phyloP scores from a whole-genome alignment of 2,113 vertebrate genomes.

The Pangasianodon gigas region DNA sequence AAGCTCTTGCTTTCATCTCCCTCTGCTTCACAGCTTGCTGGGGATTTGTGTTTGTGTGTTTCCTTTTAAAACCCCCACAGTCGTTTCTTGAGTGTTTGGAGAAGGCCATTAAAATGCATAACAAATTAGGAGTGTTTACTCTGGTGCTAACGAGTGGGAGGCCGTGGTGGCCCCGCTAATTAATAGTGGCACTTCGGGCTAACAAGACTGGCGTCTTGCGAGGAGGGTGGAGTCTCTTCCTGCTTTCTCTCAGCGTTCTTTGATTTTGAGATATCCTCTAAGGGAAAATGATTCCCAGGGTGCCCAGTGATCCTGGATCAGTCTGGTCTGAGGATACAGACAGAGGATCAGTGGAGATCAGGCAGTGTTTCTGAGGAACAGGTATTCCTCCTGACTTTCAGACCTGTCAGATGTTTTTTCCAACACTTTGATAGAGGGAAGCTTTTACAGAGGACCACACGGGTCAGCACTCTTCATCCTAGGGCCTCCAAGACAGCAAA shows the following conservation, averaged over 20 bases:
- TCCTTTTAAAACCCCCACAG: conserved; percentile 48
- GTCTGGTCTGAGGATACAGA: background rate
- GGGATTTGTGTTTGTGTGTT: conserved; percentile 6
- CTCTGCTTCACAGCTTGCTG: background rate
- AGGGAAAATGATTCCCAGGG: background rate
- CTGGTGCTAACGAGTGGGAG: conserved; percentile 82
- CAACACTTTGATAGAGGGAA: background rate
- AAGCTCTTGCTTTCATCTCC: background rate
- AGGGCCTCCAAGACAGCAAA: background rate
- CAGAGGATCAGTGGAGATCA: conserved; percentile 16
- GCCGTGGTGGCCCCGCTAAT: conserved; percentile 75
- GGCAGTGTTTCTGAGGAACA: background rate
- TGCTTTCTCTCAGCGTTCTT: background rate
- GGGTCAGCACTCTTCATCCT: background rate
- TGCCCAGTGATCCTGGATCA: background rate
- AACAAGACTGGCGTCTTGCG: conserved; percentile 62
- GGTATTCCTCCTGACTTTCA: background rate
- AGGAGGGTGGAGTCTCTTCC: conserved; percentile 52
- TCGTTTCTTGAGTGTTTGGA: conserved; percentile 64
- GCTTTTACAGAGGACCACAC: conserved; percentile 5
- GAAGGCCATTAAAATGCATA: conserved; percentile 88
- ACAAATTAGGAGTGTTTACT: conserved; percentile 87
- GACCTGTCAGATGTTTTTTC: background rate
- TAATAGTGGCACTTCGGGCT: conserved; percentile 67
- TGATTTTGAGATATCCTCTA: conserved; percentile 36